Conservation (phyloP, 2,888 invertebrate genomes). For the Cheilosia vernalis region DNA sequence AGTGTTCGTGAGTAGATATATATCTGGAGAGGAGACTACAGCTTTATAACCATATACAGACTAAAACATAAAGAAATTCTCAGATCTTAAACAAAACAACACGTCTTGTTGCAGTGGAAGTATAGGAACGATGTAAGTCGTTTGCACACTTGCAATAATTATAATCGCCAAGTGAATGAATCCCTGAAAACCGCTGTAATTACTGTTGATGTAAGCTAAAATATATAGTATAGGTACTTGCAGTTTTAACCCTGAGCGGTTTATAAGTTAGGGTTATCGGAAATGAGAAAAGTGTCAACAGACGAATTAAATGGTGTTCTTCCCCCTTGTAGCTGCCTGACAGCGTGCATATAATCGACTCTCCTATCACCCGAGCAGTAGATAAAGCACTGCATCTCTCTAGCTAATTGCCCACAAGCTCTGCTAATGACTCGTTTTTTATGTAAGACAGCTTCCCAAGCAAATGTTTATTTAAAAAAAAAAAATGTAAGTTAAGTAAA, state of each 20-base stretch:
- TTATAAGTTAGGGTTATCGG: conserved; percentile 58
- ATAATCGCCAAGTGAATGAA: background rate
- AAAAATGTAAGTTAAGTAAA: too few relatives aligned
- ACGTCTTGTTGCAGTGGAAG: background rate
- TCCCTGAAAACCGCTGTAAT: background rate
- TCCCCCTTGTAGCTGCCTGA: background rate
- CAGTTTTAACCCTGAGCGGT: conserved; percentile 47
- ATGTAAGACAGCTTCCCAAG: conserved; percentile 9
- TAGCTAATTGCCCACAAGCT: conserved; percentile 31
- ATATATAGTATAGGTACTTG: background rate
- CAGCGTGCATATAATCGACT: background rate
- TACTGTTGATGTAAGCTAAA: background rate
- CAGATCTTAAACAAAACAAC: too few relatives aligned
- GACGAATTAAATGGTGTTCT: conserved; percentile 37
- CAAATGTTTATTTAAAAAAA: background rate
- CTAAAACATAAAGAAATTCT: too few relatives aligned
- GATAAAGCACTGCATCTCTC: conserved; percentile 28
- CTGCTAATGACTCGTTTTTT: conserved; percentile 13
- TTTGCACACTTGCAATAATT: background rate
- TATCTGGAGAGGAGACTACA: too few relatives aligned
- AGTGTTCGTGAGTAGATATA: too few relatives aligned
- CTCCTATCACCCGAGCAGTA: background rate
- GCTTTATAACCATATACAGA: too few relatives aligned
- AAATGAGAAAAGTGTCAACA: conserved; percentile 40
- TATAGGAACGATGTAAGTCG: conserved; percentile 4